Base-by-base conservation (phyloP, 2,888 invertebrate genomes). In the Hypercompe scribonia region DNA sequence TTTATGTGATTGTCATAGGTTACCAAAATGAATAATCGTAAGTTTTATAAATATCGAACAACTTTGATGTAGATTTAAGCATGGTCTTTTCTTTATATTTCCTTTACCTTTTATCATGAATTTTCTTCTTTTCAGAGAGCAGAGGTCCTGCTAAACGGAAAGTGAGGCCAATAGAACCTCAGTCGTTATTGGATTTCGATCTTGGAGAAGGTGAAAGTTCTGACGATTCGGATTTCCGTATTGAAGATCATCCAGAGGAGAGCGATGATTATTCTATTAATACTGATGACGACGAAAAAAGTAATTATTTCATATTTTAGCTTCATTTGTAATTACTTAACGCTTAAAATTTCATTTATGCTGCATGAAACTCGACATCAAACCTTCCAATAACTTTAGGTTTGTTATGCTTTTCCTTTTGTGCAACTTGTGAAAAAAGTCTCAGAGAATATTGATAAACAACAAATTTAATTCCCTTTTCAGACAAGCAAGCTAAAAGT, bases 171-270 rank as follows among this genome's bases (percentile, higher is more conserved):
- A 97, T 97, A 75, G 97, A 96, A 88, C 97, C 97, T 15, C 97
- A 97, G 79, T 97, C 98, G 13, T 93, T 98, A 73, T 93, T 98
- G 70, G 98, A 98, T 90, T 98, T 98, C 86, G 98, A 98, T 94
- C 96, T 98, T 76, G 98, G 97, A 61, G 98, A 98, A 91, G 99
- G 98, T 58, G 98, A 98, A 91, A 99, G 99, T 90, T 98, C 98
- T 0, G 99, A 99, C 90, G 99, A 99, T 92, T 99, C 99, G 76
- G 99, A 99, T 94, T 99, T 99, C 93, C 97, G 99, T 72, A 98
- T 98, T 75, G 98, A 98, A 90, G 98, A 98, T 90, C 98, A 98
- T 87, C 97, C 97, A 4, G 97, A 97, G 84, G 98, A 97, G 78
- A 98, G 97, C 90, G 97, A 97, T 89, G 97, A 97, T 91, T 95